These are phyloP conservation scores for Ypsolopha scabrella DNA, from an alignment of 2,888 invertebrate species.

Conservation along the genomic window DNA sequence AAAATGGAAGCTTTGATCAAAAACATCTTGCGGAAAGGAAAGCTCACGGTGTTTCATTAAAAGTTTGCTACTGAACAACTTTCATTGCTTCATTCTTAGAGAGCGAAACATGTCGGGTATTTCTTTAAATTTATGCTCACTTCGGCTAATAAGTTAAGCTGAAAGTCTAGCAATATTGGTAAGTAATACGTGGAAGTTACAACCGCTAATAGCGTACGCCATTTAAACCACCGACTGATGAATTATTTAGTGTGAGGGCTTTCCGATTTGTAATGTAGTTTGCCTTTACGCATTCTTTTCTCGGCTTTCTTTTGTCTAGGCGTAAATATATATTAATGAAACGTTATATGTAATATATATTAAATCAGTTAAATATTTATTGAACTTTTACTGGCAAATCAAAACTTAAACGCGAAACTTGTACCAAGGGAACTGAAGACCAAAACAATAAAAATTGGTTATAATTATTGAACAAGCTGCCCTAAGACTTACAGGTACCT, in stretches of 20 bases:
- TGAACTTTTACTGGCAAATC: too few relatives aligned
- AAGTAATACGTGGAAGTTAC: too few relatives aligned
- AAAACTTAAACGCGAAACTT: too few relatives aligned
- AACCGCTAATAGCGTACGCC: too few relatives aligned
- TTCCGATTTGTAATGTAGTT: neutral
- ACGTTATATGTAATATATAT: too few relatives aligned
- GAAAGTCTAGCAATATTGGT: neutral
- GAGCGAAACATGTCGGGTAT: conserved; percentile 43
- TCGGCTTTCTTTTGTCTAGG: too few relatives aligned
- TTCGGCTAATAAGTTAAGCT: conserved; percentile 12
- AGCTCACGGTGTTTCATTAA: conserved; percentile 57
- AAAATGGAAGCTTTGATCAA: conserved; percentile 8
- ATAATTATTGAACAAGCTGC: neutral
- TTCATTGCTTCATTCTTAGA: conserved; percentile 37
- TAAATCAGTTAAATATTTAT: too few relatives aligned
- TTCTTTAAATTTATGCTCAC: conserved; percentile 33
- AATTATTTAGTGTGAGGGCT: neutral
- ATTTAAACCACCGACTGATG: neutral
- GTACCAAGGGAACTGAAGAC: too few relatives aligned
- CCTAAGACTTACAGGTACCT: neutral
- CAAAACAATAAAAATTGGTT: too few relatives aligned
- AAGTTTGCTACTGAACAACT: conserved; percentile 53
- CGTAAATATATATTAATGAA: too few relatives aligned
- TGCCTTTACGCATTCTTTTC: too few relatives aligned
- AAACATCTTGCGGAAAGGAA: conserved; percentile 27